Evolutionary conservation across 2,888 invertebrate genomes (phyloP), one percentile per base, ranked within the genome.

Genomic region (Nomada lathburiana): DNA sequence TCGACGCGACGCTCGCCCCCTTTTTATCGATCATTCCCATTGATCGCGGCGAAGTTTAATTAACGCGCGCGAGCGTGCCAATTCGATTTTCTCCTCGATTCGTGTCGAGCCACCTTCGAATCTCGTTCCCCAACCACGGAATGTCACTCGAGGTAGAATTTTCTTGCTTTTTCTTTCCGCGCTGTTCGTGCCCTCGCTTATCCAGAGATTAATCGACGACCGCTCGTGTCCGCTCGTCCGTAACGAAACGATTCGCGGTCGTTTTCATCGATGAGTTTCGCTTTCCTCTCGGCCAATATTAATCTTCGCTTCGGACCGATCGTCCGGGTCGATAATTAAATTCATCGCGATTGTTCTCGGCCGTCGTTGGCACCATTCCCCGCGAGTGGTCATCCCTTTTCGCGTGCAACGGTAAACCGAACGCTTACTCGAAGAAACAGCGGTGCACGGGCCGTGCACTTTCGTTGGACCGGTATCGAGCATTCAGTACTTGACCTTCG

Each of bases 401-500:
- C 9, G 2, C 18, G 0, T 2, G 13, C 18, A 57, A 69, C 50
- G 36, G 60, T 36, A 57, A 47, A 67, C 13, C 29, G 11, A 47
- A 20, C 42, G 29, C 11, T 1, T 10, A 18, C 16, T 18, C 18
- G 16, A 5, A 11, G 42, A 72, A 5, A 26, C 7, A 5, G 2
- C 47, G 47, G 47, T 10, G 2, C 16, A 9, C 9, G 11, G 36
- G 3, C 3, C 20, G 76, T 13, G 29, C 36, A 62, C 79, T 71
- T 64, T 76, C 64, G 26, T 57, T 59, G 29, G 55, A 55, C 29
- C 74, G 65, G 78, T 60, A 76, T 53, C 20, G 20, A 81, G 76
- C 75, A 57, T 83, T 84, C 83, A 75, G 82, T 77, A 87, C 89
- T 90, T 90, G 90, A 90, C 89, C 90, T 90, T 89, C 87, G 89